These are phyloP conservation scores for Exephanes ischioxanthus DNA, from an alignment of 2,888 invertebrate genomes.

Conservation along the genomic window DNA sequence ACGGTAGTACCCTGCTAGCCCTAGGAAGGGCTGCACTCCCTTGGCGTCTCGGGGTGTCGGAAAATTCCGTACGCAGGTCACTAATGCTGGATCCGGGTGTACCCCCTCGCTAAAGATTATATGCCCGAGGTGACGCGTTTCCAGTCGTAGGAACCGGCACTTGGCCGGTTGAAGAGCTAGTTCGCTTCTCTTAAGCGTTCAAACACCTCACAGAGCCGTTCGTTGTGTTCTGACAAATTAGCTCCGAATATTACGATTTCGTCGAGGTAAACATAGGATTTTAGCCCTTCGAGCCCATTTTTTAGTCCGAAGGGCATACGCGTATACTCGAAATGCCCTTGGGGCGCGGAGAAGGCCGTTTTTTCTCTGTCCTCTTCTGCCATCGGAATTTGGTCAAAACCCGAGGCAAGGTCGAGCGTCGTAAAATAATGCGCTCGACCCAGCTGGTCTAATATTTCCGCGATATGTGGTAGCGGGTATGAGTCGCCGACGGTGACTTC, in stretches of 20 bases:
- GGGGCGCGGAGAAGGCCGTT: too few species aligned
- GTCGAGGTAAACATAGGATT: too few species aligned
- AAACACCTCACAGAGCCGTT: neutral
- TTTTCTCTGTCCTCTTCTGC: too few species aligned
- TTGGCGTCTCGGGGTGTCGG: neutral
- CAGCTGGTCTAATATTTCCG: too few species aligned
- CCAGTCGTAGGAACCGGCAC: conserved; percentile 14
- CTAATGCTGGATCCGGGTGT: neutral
- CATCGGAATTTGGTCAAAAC: too few species aligned
- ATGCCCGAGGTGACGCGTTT: conserved; percentile 29
- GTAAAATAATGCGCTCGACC: too few species aligned
- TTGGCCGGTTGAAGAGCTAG: neutral
- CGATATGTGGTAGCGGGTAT: too few species aligned
- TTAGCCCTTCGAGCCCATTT: too few species aligned
- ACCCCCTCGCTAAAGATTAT: conserved; percentile 19
- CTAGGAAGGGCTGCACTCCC: neutral
- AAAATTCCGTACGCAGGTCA: conserved; percentile 1
- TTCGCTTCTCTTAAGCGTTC: neutral
- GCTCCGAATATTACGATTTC: too few species aligned
- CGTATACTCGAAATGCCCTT: too few species aligned
- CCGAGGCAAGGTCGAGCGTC: neutral
- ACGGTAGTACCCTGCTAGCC: neutral
- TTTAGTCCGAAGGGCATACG: too few species aligned
- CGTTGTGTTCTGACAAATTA: neutral
- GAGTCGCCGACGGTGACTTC: too few species aligned